Evolutionary conservation across 2,797 vertebrate species (phyloP), one percentile per base, ranked within the genome.

Genomic region (Pseudomugil tenellus): DNA sequence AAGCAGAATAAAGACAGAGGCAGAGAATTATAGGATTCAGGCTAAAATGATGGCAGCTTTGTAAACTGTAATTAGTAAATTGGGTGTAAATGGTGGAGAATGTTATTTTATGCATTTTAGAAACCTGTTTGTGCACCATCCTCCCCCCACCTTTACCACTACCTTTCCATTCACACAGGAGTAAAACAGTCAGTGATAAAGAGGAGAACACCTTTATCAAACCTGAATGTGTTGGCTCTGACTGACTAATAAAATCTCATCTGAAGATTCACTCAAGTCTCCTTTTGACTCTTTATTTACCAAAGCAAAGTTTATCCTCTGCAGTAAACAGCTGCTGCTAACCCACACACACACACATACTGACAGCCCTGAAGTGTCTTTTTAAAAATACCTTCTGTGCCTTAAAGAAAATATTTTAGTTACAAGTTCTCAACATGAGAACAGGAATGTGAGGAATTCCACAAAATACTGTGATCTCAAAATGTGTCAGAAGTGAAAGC

Each of bases 21-120:
- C 56, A 65, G 67, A 48, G 48, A 68, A 76, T 84, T 58, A 70
- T 56, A 76, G 81, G 69, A 80, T 74, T 75, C 66, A 74, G 61
- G 67, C 34, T 70, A 52, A 72, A 74, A 83, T 32, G 57, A 56
- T 56, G 71, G 70, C 74, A 77, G 83, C 79, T 68, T 74, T 73
- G 70, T 70, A 84, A 84, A 86, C 70, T 75, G 79, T 74, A 79
- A 87, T 70, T 85, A 68, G 81, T 79, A 80, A 81, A 78, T 64
- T 51, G 23, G 8, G 67, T 28, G 53, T 63, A 85, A 88, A 84
- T 61, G 73, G 61, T 35, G 35, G 21, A 75, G 46, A 19, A 41
- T 8, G 19, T 43, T n/a, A 43, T 43, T 43, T 43, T 3, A 19
- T 17, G 19, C 19, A 43, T 43, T n/a, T 41, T 41, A 19, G 16